These are phyloP conservation scores for Stenodema calcarata DNA, from an alignment of 2,888 invertebrate species.

Conservation along the genomic window DNA sequence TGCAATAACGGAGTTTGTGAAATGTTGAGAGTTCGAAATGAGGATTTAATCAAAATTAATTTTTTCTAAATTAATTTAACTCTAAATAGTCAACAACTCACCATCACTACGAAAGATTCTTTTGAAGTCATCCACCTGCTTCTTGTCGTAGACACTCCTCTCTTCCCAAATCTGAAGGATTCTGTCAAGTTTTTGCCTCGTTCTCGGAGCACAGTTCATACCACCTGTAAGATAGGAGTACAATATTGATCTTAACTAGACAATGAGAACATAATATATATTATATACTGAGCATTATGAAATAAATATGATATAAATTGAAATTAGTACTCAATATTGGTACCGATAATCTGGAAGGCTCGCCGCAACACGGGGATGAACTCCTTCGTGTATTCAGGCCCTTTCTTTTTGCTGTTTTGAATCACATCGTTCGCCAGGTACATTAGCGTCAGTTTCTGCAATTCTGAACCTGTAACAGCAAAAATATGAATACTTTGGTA, in stretches of 20 bases:
- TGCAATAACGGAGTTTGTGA: too few relatives aligned
- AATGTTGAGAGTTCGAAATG: too few relatives aligned
- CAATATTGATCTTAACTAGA: too few relatives aligned
- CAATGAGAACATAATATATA: too few relatives aligned
- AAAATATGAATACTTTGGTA: too few relatives aligned
- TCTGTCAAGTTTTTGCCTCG: constrained; percentile 78
- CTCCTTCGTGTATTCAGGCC: constrained; percentile 91
- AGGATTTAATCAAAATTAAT: too few relatives aligned
- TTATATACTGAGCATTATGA: too few relatives aligned
- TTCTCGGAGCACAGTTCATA: constrained; percentile 73
- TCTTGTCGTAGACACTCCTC: constrained; percentile 83
- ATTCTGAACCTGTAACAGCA: constrained; percentile 74
- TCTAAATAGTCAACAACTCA: constrained; percentile 16
- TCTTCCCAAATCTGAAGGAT: constrained; percentile 92
- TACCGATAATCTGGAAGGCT: constrained; percentile 83
- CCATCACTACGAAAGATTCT: constrained; percentile 50
- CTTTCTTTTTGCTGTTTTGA: constrained; percentile 97
- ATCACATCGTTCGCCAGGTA: constrained; percentile 99
- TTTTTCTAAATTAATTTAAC: too few relatives aligned
- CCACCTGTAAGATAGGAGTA: constrained; percentile 59
- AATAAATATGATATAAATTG: too few relatives aligned
- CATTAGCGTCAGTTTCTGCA: constrained; percentile 89
- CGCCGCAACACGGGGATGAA: constrained; percentile 81
- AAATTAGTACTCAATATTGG: too few relatives aligned
- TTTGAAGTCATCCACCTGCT: constrained; percentile 79